These are phyloP conservation scores for Dendroctonus valens DNA, from an alignment of 1,140 invertebrate species.

Conservation along the genomic window DNA sequence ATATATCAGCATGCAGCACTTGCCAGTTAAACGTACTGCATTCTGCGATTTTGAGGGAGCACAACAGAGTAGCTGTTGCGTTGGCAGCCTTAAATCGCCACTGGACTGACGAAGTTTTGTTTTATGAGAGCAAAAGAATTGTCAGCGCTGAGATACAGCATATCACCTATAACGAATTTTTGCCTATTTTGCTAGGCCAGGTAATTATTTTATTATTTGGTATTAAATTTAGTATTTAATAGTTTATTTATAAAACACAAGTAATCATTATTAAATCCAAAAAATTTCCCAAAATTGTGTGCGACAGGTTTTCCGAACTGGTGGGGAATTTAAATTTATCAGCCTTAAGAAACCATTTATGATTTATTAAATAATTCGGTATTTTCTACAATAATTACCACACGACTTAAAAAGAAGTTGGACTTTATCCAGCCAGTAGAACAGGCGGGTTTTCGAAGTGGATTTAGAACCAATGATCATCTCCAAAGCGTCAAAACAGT, in stretches of 20 bases:
- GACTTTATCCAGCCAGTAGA: too few relatives aligned
- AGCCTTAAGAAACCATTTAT: too few relatives aligned
- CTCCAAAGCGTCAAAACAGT: too few relatives aligned
- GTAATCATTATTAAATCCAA: background rate
- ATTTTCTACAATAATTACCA: too few relatives aligned
- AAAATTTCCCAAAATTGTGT: background rate
- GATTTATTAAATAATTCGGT: too few relatives aligned
- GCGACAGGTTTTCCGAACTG: too few relatives aligned
- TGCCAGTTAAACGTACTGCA: constrained; percentile 58
- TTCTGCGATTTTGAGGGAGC: constrained; percentile 70
- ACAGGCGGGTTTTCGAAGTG: too few relatives aligned
- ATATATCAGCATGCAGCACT: constrained; percentile 60
- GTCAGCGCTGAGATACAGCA: constrained; percentile 80
- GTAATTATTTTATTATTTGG: constrained; percentile 45
- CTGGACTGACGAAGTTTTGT: constrained; percentile 81
- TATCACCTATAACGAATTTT: constrained; percentile 81
- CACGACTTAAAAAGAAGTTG: too few relatives aligned
- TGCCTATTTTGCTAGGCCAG: constrained; percentile 73
- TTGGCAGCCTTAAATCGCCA: constrained; percentile 73
- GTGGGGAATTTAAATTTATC: too few relatives aligned
- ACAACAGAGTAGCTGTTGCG: constrained; percentile 77
- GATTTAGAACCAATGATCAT: too few relatives aligned
- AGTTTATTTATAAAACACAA: background rate
- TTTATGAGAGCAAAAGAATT: constrained; percentile 76
- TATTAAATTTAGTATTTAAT: background rate